Evolutionary conservation across 2,113 vertebrate genomes (phyloP).

Genomic region (human (Homo sapiens)): DNA sequence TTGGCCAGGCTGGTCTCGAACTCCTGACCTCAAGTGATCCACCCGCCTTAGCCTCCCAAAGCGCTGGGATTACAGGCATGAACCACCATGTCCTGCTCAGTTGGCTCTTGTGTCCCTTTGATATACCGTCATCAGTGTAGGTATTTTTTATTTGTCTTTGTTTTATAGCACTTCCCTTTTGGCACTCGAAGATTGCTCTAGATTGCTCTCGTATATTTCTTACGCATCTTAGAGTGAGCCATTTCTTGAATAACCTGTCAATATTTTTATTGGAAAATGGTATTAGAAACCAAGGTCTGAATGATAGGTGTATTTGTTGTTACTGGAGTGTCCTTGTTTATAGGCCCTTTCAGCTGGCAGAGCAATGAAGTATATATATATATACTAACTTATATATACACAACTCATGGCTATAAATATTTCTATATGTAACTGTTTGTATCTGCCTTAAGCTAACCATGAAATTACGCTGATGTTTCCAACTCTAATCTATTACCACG

Average conservation of each 20-base stretch:
- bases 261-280: constrained; percentile 13
- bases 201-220: neutral
- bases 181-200: neutral
- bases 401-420: neutral
- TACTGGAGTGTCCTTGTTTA: neutral
- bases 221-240: neutral
- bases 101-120: neutral
- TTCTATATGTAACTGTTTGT: neutral
- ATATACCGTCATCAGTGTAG: neutral
- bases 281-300: neutral
- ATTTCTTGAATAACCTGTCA: constrained; percentile 4
- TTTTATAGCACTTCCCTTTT: neutral
- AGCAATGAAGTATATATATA: neutral
- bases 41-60: too few relatives aligned
- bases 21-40: too few relatives aligned
- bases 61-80: too few relatives aligned
- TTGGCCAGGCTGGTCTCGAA: too few relatives aligned
- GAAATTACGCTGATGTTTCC: neutral
- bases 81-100: too few relatives aligned
- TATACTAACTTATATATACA: neutral
- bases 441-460: neutral
- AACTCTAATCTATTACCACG: neutral
- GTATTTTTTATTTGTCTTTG: neutral
- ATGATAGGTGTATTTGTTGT: neutral
- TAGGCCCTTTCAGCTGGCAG: neutral